phyloP scores from a whole-genome alignment of 2,888 invertebrate genomes.

The Hypena proboscidalis region DNA sequence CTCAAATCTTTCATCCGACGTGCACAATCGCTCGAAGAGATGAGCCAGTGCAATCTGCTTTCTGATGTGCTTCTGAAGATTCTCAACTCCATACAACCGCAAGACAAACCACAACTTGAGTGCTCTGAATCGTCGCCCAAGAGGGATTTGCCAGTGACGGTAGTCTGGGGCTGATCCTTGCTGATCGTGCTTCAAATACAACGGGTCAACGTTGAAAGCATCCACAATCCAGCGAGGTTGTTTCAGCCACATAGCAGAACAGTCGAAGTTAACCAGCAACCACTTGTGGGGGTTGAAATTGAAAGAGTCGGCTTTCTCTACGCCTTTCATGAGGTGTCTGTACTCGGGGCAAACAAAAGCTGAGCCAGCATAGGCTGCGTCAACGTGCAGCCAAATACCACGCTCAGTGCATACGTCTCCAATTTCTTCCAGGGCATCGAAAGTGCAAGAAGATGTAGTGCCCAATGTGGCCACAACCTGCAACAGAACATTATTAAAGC shows the following conservation, averaged over 20 bases:
- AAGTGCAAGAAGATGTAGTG: conserved; percentile 98
- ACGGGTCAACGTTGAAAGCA: conserved; percentile 98
- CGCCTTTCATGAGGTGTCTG: conserved; percentile 94
- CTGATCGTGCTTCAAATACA: conserved; percentile 97
- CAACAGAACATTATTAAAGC: conserved; percentile 22
- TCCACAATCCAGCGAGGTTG: conserved; percentile 95
- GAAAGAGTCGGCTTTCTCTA: conserved; percentile 97
- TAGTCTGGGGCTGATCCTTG: conserved; percentile 97
- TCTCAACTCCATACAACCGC: conserved; percentile 94
- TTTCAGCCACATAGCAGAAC: conserved; percentile 98
- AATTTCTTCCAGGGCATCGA: conserved; percentile 95
- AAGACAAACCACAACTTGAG: conserved; percentile 98
- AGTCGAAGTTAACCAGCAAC: conserved; percentile 99
- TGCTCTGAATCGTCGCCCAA: conserved; percentile 96
- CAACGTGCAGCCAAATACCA: conserved; percentile 96
- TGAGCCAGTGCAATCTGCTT: conserved; percentile 94
- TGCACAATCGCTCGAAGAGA: conserved; percentile 92
- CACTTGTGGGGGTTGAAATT: conserved; percentile 99
- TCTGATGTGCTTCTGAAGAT: conserved; percentile 94
- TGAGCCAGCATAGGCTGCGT: conserved; percentile 98
- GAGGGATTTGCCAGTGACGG: conserved; percentile 98
- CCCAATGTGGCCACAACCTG: conserved; percentile 95
- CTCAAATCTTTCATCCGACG: conserved; percentile 93
- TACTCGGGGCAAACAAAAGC: conserved; percentile 99
- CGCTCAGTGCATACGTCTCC: conserved; percentile 94